These are phyloP conservation scores for Squalus acanthias DNA, from an alignment of 2,797 vertebrate genomes.

Conservation along the genomic window DNA sequence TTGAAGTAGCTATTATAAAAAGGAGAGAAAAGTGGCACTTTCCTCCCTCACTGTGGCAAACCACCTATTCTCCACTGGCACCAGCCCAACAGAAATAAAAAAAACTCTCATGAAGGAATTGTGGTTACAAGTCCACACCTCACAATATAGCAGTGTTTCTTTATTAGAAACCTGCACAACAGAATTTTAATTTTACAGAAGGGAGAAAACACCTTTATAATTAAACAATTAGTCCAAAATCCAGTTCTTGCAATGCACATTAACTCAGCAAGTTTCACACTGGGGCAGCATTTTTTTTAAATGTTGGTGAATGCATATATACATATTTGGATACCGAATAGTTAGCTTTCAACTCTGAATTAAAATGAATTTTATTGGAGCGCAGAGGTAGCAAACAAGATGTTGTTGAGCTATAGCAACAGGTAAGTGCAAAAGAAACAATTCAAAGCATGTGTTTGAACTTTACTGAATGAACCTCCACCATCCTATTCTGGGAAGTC, in stretches of 20 bases:
- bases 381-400: not conserved
- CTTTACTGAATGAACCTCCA: not conserved
- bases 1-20: not conserved
- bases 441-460: not conserved
- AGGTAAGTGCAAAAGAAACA: not conserved
- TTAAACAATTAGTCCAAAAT: not conserved
- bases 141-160: not conserved
- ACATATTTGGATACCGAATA: not conserved
- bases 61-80: not conserved
- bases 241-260: not conserved
- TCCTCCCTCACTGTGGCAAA: not conserved
- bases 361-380: not conserved
- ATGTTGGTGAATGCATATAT: not conserved
- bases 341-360: not conserved
- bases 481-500: constrained; percentile 1
- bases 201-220: not conserved
- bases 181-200: not conserved
- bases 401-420: not conserved
- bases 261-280: not conserved
- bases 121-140: not conserved
- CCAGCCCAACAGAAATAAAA: not conserved
- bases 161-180: not conserved
- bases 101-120: not conserved
- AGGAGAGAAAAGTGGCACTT: not conserved
- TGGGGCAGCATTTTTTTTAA: not conserved